Evolutionary conservation across 64 coral and sea anemone species (phyloP), one percentile per base, ranked within the genome.

Genomic region (Actinia tenebrosa): DNA sequence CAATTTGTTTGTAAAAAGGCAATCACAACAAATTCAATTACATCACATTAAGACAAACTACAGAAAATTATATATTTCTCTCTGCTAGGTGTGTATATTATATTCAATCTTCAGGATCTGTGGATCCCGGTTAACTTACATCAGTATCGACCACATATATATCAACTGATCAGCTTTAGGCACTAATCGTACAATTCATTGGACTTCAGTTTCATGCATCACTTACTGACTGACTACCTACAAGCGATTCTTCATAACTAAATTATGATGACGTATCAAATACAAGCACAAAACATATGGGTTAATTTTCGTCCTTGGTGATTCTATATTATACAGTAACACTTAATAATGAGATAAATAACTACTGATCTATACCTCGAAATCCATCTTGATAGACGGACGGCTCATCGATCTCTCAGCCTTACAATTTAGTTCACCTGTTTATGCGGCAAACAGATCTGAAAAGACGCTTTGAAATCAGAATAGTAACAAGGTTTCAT

Each of bases 311-410:
- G 25, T 42, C 25, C 25, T 27, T 72, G 26, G 69, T 72, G 69
- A 72, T 25, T 8, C 69, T 30, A 75, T 75, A 75, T 75, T 30
- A 26, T 30, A 75, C 8, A 69, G 20, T 69, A 26, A 69, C 64
- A 69, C 64, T 69, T 69, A 69, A 69, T 69, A 69, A 69, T n/a
- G 23, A 69, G 64, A 69, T 69, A 69, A 69, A 8, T 42, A 75
- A 75, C 69, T 30, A 75, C 19, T 66, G 63, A 66, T 66, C 63
- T 30, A 22, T 69, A 75, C 69, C 69, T 75, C 69, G 26, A 75
- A 75, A 75, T 75, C 69, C 69, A 75, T 75, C 8, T 7, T 75
- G 25, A 75, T 75, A 30, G 69, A 75, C 27, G 26, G 25, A 75
- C 25, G 69, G 69, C 69, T 75, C 69, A 75, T 75, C 69, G 25